phyloP scores from a whole-genome alignment of 2,797 vertebrate genomes.

The Lepus townsendii region DNA sequence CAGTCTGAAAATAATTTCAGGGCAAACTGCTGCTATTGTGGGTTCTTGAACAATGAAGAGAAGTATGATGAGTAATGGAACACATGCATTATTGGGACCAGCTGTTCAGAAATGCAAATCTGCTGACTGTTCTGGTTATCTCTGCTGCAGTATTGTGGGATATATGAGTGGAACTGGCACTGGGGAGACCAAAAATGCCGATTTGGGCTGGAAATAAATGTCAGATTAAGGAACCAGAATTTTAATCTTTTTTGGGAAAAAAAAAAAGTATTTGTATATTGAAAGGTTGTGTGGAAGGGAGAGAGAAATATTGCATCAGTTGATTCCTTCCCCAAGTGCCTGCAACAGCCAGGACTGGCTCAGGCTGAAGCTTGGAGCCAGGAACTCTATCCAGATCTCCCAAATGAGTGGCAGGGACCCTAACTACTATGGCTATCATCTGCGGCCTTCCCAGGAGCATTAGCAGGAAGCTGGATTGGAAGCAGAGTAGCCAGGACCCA shows the following conservation, averaged over 20 bases:
- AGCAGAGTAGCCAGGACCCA: too few relatives aligned
- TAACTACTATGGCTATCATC: too few relatives aligned
- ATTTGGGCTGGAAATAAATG: not conserved
- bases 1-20: not conserved
- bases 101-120: not conserved
- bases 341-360: too few relatives aligned
- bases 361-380: too few relatives aligned
- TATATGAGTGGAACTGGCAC: not conserved
- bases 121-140: not conserved
- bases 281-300: too few relatives aligned
- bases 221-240: not conserved
- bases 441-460: too few relatives aligned
- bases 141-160: not conserved
- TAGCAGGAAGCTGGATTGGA: too few relatives aligned
- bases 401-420: too few relatives aligned
- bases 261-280: too few relatives aligned
- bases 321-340: too few relatives aligned
- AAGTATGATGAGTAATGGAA: not conserved
- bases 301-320: too few relatives aligned
- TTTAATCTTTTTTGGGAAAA: not conserved
- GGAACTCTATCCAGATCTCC: too few relatives aligned
- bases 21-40: not conserved
- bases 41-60: not conserved
- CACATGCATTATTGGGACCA: not conserved
- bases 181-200: not conserved